These are phyloP conservation scores for Staurois parvus DNA, from an alignment of 2,797 vertebrate genomes.

Conservation along the genomic window DNA sequence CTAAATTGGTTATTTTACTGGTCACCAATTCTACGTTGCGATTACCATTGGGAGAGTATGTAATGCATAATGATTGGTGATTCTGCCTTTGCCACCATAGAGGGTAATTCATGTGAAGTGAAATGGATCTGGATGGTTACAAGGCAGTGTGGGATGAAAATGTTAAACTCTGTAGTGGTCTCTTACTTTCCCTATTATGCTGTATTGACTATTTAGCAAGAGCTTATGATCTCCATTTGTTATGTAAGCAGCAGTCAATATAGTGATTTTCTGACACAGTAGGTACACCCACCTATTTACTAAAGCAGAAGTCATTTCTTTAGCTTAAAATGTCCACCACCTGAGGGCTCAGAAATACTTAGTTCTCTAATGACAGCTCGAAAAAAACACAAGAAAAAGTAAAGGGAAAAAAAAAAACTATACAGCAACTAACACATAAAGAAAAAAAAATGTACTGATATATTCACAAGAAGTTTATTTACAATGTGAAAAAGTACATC, in stretches of 20 bases:
- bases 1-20: too few species aligned
- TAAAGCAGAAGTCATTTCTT: slow-evolving; percentile 38
- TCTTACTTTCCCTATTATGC: slow-evolving; percentile 49
- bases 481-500: too few species aligned
- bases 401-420: neutral
- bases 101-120: neutral
- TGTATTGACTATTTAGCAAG: slow-evolving; percentile 49
- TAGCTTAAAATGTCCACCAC: slow-evolving; percentile 15
- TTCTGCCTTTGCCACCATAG: neutral
- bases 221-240: slow-evolving; percentile 55
- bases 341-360: slow-evolving; percentile 12
- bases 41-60: neutral
- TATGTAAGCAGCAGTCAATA: slow-evolving; percentile 55
- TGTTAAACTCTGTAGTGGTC: slow-evolving; percentile 29
- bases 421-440: too few species aligned
- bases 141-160: slow-evolving; percentile 7
- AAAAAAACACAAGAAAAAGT: neutral
- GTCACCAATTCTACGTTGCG: too few species aligned
- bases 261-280: slow-evolving; percentile 59
- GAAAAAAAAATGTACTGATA: too few species aligned
- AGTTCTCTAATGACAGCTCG: neutral
- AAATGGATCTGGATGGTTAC: neutral
- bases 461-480: too few species aligned
- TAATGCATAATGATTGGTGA: neutral
- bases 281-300: slow-evolving; percentile 50